Conservation (phyloP, 2,888 invertebrate genomes). For the Nymphalis polychloros region DNA sequence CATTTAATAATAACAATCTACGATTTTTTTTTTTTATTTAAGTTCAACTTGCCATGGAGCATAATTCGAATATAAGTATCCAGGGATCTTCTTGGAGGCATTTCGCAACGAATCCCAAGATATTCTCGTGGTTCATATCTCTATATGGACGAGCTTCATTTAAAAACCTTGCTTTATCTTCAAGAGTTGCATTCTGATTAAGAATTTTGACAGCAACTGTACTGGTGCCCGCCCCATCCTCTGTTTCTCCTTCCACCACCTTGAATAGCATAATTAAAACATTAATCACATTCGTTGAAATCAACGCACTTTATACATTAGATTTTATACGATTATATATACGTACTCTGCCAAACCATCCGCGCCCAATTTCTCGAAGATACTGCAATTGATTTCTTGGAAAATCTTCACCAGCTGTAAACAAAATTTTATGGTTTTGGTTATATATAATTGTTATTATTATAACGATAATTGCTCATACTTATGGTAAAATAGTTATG, state of each 20-base stretch:
- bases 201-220: slow-evolving; percentile 91
- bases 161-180: slow-evolving; percentile 89
- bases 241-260: slow-evolving; percentile 90
- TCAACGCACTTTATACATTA: background rate
- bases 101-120: slow-evolving; percentile 86
- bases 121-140: slow-evolving; percentile 86
- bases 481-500: background rate
- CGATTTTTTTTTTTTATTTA: background rate
- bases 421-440: slow-evolving; percentile 26
- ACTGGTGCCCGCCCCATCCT: slow-evolving; percentile 52
- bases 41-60: slow-evolving; percentile 79
- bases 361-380: slow-evolving; percentile 89
- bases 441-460: background rate
- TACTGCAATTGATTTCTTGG: slow-evolving; percentile 90
- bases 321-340: background rate
- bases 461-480: background rate
- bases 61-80: slow-evolving; percentile 88
- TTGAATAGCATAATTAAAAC: slow-evolving; percentile 46
- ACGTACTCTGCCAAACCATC: slow-evolving; percentile 90
- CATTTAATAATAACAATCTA: background rate
- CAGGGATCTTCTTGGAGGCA: slow-evolving; percentile 91
- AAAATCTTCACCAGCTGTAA: slow-evolving; percentile 82
- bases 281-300: background rate
- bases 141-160: slow-evolving; percentile 88
- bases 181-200: slow-evolving; percentile 88